Evolutionary conservation across 2,797 vertebrate species (phyloP).

Genomic region (Sebastiscus tertius): DNA sequence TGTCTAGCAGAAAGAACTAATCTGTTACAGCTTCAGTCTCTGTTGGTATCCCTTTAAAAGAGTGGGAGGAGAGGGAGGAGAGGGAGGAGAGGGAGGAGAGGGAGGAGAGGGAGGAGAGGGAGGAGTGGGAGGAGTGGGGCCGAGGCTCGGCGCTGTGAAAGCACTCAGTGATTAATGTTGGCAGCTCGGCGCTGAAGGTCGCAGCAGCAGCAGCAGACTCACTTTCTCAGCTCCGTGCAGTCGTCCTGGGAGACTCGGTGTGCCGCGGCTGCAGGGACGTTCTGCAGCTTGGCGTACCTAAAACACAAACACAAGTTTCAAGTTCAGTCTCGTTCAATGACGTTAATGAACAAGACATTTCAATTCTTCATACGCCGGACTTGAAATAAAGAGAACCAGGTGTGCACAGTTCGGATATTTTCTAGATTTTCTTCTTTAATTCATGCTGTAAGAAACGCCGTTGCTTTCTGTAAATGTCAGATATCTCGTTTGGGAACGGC

Average conservation of each 20-base stretch:
- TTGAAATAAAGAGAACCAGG: background rate
- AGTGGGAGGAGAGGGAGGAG: background rate
- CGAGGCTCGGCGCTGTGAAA: background rate
- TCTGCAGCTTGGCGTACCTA: conserved; percentile 91
- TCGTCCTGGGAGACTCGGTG: conserved; percentile 86
- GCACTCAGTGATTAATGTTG: conserved; percentile 11
- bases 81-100: background rate
- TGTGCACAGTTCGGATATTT: no score
- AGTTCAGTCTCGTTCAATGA: background rate
- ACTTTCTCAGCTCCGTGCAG: conserved; percentile 91
- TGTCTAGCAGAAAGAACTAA: background rate
- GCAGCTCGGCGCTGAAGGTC: conserved; percentile 5
- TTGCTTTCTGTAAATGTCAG: background rate
- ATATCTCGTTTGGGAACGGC: background rate
- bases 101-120: no score
- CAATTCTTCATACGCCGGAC: background rate
- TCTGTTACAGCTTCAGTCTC: background rate
- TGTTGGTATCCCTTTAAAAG: background rate
- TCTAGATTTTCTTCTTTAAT: background rate
- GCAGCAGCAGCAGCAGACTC: conserved; percentile 62
- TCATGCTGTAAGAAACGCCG: background rate
- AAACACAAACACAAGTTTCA: background rate
- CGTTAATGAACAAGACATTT: background rate
- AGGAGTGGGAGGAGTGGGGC: background rate
- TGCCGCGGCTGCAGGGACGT: conserved; percentile 81